Evolutionary conservation across 2,113 vertebrate genomes (phyloP), one percentile per base, ranked within the genome.

Genomic region (Andinoacara biseriatus): DNA sequence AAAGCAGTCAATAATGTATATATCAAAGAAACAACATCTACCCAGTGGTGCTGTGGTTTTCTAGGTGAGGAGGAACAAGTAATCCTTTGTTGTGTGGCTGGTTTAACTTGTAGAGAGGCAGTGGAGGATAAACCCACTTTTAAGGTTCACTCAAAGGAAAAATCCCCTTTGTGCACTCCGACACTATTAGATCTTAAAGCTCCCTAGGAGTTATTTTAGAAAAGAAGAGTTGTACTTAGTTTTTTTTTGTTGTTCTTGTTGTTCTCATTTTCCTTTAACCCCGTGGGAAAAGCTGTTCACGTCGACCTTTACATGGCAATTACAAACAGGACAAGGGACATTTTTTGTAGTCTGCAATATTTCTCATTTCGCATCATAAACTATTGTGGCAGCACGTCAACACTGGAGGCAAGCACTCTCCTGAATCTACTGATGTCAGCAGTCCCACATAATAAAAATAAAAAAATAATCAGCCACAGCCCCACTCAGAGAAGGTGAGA

Each of bases 1-100:
- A 60, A 11, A 80, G 77, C 43, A 72, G 75, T n/a, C 89, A 76
- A 67, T 81, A 35, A 88, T 82, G 54, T 58, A 40, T 18, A 49
- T 15, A 85, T 87, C 59, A 65, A 86, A 29, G 65, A 74, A 82
- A 82, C 62, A 29, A 10, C 18, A 22, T 57, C 81, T 59, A 43
- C 82, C 80, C 78, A 3, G 62, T 8, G 33, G 69, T 84, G 87
- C 15, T 4, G 40, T 29, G 35, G 46, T 75, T 80, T 82, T 69
- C 38, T 40, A 33, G 77, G 75, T 54, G 43, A 14, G 52, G 60
- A 67, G 10, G 54, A 80, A 80, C 60, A 59, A 80, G 74, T 78
- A 60, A 65, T 49, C 52, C 33, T 86, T 83, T 86, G 56, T 85
- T 77, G 74, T 69, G 69, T 65, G 3, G 78, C 58, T 59, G 56